Percentiles rank a stretch among this genome's conserved stretches.
These are phyloP conservation scores for Anas flavirostris DNA, from an alignment of 2,797 vertebrate species.

Conservation along the genomic window DNA sequence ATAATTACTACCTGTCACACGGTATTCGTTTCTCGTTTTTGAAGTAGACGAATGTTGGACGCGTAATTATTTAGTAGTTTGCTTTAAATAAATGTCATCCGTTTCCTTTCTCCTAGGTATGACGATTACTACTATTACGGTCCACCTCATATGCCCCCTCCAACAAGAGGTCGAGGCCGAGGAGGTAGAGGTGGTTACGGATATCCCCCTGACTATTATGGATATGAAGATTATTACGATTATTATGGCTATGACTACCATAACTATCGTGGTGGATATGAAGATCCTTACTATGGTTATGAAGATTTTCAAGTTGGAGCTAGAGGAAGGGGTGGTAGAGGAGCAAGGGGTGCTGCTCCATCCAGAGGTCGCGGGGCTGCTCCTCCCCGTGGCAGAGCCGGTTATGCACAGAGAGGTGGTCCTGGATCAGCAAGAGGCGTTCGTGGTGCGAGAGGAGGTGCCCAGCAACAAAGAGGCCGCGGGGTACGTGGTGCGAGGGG, in stretches of 20 bases:
- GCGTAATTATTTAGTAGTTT: background rate
- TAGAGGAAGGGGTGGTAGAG: constrained; percentile 92
- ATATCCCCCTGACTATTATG: constrained; percentile 95
- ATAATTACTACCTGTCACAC: background rate
- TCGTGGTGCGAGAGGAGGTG: constrained; percentile 93
- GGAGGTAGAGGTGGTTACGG: constrained; percentile 92
- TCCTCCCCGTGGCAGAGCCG: constrained; percentile 87
- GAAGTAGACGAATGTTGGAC: background rate
- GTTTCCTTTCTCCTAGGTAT: constrained; percentile 84
- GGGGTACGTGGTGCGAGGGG: constrained; percentile 99
- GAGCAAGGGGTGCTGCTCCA: constrained; percentile 89
- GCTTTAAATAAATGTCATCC: background rate
- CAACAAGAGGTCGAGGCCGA: constrained; percentile 90
- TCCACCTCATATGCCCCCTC: constrained; percentile 92
- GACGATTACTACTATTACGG: constrained; percentile 99
- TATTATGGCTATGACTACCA: constrained; percentile 98
- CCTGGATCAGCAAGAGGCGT: constrained; percentile 91
- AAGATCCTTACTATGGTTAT: constrained; percentile 97
- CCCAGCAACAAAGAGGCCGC: constrained; percentile 95
- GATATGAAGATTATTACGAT: constrained; percentile 98
- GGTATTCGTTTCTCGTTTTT: background rate
- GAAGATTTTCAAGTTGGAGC: constrained; percentile 94
- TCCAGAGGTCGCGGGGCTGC: constrained; percentile 87
- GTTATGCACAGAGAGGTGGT: constrained; percentile 92
- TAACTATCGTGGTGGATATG: constrained; percentile 97